phyloP scores from a whole-genome alignment of 2,888 invertebrate species.

The Leptura quadrifasciata region DNA sequence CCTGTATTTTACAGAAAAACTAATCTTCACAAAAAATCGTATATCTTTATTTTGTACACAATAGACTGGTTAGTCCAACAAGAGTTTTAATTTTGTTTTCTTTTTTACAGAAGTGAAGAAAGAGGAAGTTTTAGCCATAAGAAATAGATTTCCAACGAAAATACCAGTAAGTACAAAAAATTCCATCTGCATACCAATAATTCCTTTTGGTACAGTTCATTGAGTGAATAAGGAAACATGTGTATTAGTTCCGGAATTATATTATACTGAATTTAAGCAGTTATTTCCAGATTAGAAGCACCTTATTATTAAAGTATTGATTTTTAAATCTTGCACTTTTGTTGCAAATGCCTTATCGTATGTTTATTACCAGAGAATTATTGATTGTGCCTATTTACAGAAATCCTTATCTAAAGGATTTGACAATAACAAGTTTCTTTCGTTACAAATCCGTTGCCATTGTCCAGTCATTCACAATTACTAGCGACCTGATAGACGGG shows the following conservation, averaged over 20 bases:
- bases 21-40: too few species aligned
- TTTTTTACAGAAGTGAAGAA: conserved; percentile 79
- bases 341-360: too few species aligned
- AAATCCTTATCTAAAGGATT: too few species aligned
- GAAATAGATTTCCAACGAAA: conserved; percentile 86
- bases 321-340: background rate
- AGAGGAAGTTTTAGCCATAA: conserved; percentile 87
- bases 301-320: background rate
- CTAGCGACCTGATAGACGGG: background rate
- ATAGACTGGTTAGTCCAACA: too few species aligned
- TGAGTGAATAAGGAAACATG: background rate
- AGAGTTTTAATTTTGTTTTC: too few species aligned
- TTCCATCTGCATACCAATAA: background rate
- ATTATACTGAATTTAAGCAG: background rate
- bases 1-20: too few species aligned
- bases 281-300: background rate
- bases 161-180: conserved; percentile 81
- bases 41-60: too few species aligned
- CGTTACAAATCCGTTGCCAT: too few species aligned
- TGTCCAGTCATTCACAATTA: too few species aligned
- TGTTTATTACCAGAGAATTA: too few species aligned
- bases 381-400: too few species aligned
- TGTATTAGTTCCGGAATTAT: background rate
- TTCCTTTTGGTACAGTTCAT: background rate
- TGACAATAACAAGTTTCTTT: too few species aligned